Evolutionary conservation across 2,797 vertebrate species (phyloP).

Genomic region (Eulemur albifrons): DNA sequence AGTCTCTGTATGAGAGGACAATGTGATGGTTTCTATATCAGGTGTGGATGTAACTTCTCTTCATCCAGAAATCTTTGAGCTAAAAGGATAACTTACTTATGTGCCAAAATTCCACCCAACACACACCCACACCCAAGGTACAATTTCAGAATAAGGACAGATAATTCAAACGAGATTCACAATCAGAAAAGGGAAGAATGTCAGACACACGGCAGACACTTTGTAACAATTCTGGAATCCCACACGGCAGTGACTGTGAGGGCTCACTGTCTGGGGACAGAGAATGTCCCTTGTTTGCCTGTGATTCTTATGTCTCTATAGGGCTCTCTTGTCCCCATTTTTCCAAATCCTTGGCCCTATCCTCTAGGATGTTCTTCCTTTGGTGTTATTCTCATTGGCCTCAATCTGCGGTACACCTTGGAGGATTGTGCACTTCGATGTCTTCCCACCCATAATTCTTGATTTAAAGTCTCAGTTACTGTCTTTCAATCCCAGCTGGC

Average conservation of each 20-base stretch:
- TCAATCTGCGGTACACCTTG: neutral
- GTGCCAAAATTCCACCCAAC: neutral
- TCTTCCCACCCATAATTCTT: neutral
- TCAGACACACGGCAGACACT: neutral
- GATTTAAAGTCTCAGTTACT: neutral
- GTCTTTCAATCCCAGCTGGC: neutral
- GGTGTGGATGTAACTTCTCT: neutral
- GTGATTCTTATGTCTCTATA: neutral
- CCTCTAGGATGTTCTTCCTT: neutral
- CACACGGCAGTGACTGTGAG: neutral
- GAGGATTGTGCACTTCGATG: neutral
- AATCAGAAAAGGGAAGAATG: neutral
- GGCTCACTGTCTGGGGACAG: neutral
- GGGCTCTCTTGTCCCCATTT: neutral
- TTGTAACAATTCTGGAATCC: neutral
- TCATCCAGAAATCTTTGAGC: neutral
- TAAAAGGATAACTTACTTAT: neutral
- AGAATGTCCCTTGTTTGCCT: neutral
- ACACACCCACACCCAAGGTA: neutral
- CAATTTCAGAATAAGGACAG: neutral
- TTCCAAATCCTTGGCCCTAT: neutral
- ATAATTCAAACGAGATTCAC: neutral
- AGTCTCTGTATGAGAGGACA: neutral
- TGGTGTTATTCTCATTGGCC: neutral
- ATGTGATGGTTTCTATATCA: neutral